These are phyloP conservation scores for Parazoanthus swiftii DNA, from an alignment of 92 coral and sea anemone genomes.

Conservation along the genomic window DNA sequence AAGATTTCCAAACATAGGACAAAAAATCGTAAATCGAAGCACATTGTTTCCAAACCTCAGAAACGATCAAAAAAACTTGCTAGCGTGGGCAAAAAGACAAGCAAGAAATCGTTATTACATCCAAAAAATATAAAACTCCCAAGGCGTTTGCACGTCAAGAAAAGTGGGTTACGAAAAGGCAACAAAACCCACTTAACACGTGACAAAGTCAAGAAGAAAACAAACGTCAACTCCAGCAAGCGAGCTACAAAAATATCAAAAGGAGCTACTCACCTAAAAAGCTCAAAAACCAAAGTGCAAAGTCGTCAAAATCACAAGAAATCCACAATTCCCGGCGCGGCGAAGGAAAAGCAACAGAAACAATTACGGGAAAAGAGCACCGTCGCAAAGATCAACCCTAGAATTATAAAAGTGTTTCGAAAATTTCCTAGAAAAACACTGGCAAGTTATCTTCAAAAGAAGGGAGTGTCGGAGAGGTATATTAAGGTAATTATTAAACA, in stretches of 20 bases:
- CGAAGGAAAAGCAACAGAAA: background rate
- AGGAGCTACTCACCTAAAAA: constrained; percentile 1
- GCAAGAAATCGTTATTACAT: background rate
- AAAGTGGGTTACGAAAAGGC: background rate
- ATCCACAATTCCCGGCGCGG: background rate
- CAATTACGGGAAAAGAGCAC: background rate
- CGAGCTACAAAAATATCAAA: background rate
- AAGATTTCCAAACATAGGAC: background rate
- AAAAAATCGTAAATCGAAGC: background rate
- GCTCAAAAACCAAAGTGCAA: background rate
- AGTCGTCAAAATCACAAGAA: background rate
- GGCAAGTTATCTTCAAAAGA: constrained; percentile 23
- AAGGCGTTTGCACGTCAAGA: background rate
- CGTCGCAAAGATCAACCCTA: background rate
- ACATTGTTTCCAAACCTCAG: background rate
- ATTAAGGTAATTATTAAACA: constrained; percentile 20
- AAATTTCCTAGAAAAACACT: constrained; percentile 12
- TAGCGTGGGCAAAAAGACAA: background rate
- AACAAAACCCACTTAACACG: too few relatives aligned
- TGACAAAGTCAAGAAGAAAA: background rate
- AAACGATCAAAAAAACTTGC: background rate
- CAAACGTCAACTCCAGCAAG: background rate
- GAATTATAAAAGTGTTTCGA: constrained; percentile 25
- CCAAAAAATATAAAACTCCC: background rate
- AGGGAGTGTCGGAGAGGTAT: constrained; percentile 5